Percentiles rank a stretch among this genome's conserved stretches.
These are phyloP conservation scores for Amblyjoppa proteus DNA, from an alignment of 2,888 invertebrate species.

Conservation along the genomic window DNA sequence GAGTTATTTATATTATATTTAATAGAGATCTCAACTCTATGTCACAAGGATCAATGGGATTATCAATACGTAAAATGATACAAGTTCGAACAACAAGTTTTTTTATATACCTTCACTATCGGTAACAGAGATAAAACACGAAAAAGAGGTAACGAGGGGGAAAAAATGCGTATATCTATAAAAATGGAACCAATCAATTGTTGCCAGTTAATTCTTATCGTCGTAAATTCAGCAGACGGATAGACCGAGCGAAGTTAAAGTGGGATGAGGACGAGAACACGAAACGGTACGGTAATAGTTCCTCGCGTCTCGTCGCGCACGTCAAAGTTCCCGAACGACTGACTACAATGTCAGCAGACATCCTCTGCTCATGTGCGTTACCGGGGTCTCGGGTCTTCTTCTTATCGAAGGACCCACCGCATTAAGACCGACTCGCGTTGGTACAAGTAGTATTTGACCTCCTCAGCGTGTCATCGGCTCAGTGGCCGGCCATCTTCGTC, in stretches of 20 bases:
- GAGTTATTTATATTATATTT: too few relatives aligned
- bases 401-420: conserved; percentile 45
- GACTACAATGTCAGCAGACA: conserved; percentile 55
- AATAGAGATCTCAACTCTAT: too few relatives aligned
- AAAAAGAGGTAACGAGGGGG: background rate
- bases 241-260: background rate
- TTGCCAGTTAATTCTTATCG: conserved; percentile 16
- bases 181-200: background rate
- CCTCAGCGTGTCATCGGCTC: background rate
- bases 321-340: conserved; percentile 36
- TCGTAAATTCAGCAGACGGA: conserved; percentile 6
- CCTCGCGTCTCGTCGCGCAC: conserved; percentile 5
- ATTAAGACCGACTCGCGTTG: background rate
- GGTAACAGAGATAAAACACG: too few relatives aligned
- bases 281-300: conserved; percentile 1
- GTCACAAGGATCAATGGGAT: too few relatives aligned
- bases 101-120: background rate
- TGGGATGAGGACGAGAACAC: background rate
- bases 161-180: background rate
- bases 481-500: conserved; percentile 2
- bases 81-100: background rate
- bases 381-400: conserved; percentile 19
- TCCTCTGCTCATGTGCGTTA: conserved; percentile 44
- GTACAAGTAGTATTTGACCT: conserved; percentile 24
- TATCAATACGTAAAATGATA: too few relatives aligned